phyloP scores from a whole-genome alignment of 1,140 invertebrate genomes.

The Papilio glaucus region DNA sequence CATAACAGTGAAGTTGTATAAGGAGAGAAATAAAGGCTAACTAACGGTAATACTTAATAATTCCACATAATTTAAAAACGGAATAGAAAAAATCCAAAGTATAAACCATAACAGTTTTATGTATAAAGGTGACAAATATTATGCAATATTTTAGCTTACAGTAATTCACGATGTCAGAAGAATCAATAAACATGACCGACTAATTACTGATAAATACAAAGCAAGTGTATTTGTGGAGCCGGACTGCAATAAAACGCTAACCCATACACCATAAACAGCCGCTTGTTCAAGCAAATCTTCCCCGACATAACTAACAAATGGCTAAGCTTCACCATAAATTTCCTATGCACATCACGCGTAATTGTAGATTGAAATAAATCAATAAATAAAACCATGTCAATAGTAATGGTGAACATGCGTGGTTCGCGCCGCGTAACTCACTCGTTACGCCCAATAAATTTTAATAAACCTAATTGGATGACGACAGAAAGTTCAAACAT shows the following conservation, averaged over 20 bases:
- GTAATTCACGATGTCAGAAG: background rate
- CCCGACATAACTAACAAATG: conserved; percentile 36
- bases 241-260: conserved; percentile 33
- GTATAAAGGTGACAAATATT: background rate
- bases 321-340: conserved; percentile 42
- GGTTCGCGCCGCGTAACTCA: conserved; percentile 62
- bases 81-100: background rate
- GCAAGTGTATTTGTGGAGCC: conserved; percentile 14
- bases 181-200: conserved; percentile 31
- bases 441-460: conserved; percentile 69
- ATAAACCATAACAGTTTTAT: background rate
- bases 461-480: conserved; percentile 72
- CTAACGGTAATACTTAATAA: too few species aligned
- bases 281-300: conserved; percentile 27
- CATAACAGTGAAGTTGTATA: too few species aligned
- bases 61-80: background rate
- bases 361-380: conserved; percentile 59
- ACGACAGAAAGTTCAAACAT: conserved; percentile 61
- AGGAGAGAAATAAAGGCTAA: too few species aligned
- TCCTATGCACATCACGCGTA: conserved; percentile 39
- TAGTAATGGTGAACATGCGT: conserved; percentile 58
- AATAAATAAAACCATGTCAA: conserved; percentile 64
- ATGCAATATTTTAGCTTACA: background rate
- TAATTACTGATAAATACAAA: conserved; percentile 37
- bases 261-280: conserved; percentile 30